phyloP scores from a whole-genome alignment of 2,888 invertebrate genomes.

The Agrochola lota region DNA sequence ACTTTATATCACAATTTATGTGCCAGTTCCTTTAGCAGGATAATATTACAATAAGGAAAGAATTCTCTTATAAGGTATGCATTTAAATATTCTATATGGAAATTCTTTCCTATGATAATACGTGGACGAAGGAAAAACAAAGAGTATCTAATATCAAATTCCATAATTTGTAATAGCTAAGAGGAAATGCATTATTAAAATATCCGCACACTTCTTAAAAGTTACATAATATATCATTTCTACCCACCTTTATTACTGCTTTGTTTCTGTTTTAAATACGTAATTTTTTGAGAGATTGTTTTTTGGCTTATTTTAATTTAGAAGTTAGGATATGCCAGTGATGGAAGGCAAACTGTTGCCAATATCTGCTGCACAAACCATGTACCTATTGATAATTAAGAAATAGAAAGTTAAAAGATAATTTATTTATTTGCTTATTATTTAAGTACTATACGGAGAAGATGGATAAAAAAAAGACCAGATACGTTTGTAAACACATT shows the following conservation, averaged over 20 bases:
- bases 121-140: slow-evolving; percentile 48
- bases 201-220: slow-evolving; percentile 2
- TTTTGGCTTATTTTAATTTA: neutral
- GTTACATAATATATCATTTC: neutral
- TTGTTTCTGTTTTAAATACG: neutral
- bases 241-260: too few relatives aligned
- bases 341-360: neutral
- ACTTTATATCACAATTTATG: slow-evolving; percentile 5
- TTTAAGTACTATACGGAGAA: too few relatives aligned
- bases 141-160: slow-evolving; percentile 47
- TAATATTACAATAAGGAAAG: slow-evolving; percentile 53
- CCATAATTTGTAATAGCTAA: slow-evolving; percentile 48
- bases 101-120: slow-evolving; percentile 56
- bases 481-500: too few relatives aligned
- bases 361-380: neutral
- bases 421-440: too few relatives aligned
- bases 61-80: slow-evolving; percentile 55
- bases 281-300: neutral
- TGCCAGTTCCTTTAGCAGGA: slow-evolving; percentile 20
- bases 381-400: too few relatives aligned
- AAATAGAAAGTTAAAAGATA: too few relatives aligned
- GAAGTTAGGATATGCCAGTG: neutral
- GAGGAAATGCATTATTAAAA: slow-evolving; percentile 49
- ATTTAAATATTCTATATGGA: slow-evolving; percentile 61
- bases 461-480: too few relatives aligned